A percentile compares a stretch with the other conserved stretches of the same genome.
phyloP scores from a whole-genome alignment of 2,113 vertebrate species.

The Colaptes auratus region DNA sequence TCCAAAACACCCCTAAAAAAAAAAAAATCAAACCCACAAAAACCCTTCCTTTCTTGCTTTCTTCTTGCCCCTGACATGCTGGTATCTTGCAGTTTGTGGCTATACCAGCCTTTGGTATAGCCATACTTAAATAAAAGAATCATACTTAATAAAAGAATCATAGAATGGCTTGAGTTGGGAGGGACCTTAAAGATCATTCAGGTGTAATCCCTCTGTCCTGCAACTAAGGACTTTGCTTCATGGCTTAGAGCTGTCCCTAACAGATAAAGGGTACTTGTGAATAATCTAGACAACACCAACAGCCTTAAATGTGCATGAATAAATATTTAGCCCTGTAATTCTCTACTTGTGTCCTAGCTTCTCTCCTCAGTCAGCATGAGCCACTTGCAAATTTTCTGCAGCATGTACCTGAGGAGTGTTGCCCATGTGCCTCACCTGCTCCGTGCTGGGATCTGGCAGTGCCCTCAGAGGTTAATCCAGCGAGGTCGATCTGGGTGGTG shows the following conservation, averaged over 20 bases:
- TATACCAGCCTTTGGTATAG: neutral
- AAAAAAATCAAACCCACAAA: accelerated
- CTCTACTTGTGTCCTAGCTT: neutral
- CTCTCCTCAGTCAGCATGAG: accelerated
- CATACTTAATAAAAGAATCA: neutral
- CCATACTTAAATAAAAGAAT: neutral
- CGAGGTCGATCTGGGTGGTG: neutral
- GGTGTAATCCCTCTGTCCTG: neutral
- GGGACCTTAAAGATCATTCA: no score
- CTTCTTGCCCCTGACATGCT: accelerated
- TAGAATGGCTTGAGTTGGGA: no score
- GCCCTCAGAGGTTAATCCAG: neutral
- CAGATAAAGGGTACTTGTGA: neutral
- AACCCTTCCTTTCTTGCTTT: neutral
- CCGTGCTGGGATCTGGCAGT: neutral
- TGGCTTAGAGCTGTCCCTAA: accelerated
- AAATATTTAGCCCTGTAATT: neutral
- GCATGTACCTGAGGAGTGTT: conserved; percentile 36
- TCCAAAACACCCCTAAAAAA: accelerated
- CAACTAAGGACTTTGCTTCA: neutral
- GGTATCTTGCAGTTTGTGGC: neutral
- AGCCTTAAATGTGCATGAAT: neutral
- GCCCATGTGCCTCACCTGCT: neutral
- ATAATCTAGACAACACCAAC: neutral
- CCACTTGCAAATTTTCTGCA: neutral